Conservation (phyloP, 1,140 invertebrate genomes). For the Heterodera carotae region DNA sequence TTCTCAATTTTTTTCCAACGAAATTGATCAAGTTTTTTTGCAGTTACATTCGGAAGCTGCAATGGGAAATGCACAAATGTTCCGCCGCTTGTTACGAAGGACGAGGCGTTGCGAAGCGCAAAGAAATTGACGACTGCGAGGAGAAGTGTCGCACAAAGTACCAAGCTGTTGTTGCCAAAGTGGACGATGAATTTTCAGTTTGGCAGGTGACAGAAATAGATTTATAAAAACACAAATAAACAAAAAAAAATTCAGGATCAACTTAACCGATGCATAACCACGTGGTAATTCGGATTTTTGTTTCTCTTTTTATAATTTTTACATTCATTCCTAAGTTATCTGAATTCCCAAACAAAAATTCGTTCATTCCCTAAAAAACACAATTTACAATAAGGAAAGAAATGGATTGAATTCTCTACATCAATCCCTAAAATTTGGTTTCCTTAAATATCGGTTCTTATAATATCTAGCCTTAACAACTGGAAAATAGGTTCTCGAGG, state of each 20-base stretch:
- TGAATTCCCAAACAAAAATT: no score
- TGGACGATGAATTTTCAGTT: slow-evolving; percentile 53
- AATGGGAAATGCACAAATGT: slow-evolving; percentile 55
- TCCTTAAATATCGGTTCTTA: no score
- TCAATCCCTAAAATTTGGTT: no score
- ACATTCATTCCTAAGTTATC: background rate
- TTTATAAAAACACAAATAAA: background rate
- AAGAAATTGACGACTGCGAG: slow-evolving; percentile 58
- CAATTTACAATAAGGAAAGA: no score
- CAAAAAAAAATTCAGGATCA: slow-evolving; percentile 38
- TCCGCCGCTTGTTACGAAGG: slow-evolving; percentile 60
- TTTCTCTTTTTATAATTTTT: slow-evolving; percentile 7
- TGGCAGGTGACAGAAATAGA: slow-evolving; percentile 39
- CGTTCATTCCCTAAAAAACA: no score
- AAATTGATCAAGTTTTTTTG: background rate
- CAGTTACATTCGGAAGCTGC: slow-evolving; percentile 56
- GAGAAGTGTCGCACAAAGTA: slow-evolving; percentile 53
- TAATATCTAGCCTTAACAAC: no score
- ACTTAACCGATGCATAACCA: slow-evolving; percentile 55
- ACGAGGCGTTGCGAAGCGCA: slow-evolving; percentile 45
- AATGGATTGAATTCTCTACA: no score
- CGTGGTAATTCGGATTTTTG: slow-evolving; percentile 48
- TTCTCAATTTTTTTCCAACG: background rate
- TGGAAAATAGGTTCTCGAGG: no score
- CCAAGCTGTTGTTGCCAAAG: slow-evolving; percentile 52